Conservation (phyloP, 2,888 invertebrate genomes). For the Tenthredo distinguenda region DNA sequence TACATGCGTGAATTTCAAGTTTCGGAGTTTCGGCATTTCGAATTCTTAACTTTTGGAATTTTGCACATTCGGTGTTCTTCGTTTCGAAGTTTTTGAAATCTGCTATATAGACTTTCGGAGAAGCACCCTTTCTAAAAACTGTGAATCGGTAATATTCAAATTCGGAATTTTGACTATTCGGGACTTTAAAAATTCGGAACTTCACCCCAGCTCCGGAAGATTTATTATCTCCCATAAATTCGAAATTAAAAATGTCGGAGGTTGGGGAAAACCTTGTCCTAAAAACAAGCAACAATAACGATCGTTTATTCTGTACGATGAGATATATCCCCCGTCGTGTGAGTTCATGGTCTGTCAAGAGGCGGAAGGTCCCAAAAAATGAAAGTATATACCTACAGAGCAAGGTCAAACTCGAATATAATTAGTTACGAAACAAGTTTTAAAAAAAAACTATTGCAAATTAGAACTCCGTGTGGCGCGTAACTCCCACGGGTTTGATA, state of each 20-base stretch:
- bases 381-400: conserved; percentile 28
- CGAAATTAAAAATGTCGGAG: neutral
- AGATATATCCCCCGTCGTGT: neutral
- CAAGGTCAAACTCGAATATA: conserved; percentile 1
- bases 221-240: neutral
- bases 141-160: too few species aligned
- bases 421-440: neutral
- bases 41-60: too few species aligned
- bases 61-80: too few species aligned
- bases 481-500: neutral
- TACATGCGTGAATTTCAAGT: neutral
- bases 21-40: too few species aligned
- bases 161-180: too few species aligned
- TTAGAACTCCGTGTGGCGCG: conserved; percentile 19
- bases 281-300: neutral
- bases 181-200: neutral
- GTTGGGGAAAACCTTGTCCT: neutral
- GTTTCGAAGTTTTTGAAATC: too few species aligned
- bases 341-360: neutral
- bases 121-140: too few species aligned
- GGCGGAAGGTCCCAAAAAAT: conserved; percentile 32
- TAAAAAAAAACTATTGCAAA: conserved; percentile 7
- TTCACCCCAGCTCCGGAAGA: neutral
- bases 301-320: neutral
- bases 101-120: too few species aligned